Evolutionary conservation across 2,888 invertebrate species (phyloP), one percentile per base, ranked within the genome.

Genomic region (Piscicola geometra): DNA sequence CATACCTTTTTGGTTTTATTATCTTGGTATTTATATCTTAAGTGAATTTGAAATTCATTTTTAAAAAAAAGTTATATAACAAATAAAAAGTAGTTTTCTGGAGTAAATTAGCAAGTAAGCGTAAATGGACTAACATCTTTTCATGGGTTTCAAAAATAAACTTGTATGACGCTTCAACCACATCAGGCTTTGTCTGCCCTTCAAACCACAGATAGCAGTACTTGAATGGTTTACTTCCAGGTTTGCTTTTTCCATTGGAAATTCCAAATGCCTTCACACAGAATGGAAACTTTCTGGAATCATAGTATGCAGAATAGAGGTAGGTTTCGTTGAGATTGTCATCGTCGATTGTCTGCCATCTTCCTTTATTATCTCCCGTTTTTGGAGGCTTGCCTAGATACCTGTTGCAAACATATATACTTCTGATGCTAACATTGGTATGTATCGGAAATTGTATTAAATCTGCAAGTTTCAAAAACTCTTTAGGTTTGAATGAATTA

Each of bases 141-240:
- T 60, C 76, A 66, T 78, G 78, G n/a, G 76, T 77, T 47, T 78
- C 78, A n/a, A 74, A 76, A 56, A 77, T 56, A 56, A 77, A 56
- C n/a, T 66, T 41, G 36, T 71, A 76, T n/a, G 64, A 30, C n/a
- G 77, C 78, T 28, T 25, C 21, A n/a, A 71, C 67, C 5, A 76
- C 56, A 30, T 68, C 67, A 12, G 76, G 68, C 12, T 47, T 30
- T 0, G 1, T 15, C 9, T 28, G 36, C 15, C 50, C 71, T 12
- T 21, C 18, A 33, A 50, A 76, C 78, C 78, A 78, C 60, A 78
- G n/a, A 33, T 76, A 76, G 50, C 78, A 78, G 60, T 77, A 75
- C 47, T 76, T 76, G 3, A 68, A 36, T 25, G 28, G 75, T 1
- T 47, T 21, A 18, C 36, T 67, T n/a, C 41, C 21, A n/a, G 35